These are phyloP conservation scores for Melikaiella ostensackeni DNA, from an alignment of 2,888 invertebrate genomes.

Conservation along the genomic window DNA sequence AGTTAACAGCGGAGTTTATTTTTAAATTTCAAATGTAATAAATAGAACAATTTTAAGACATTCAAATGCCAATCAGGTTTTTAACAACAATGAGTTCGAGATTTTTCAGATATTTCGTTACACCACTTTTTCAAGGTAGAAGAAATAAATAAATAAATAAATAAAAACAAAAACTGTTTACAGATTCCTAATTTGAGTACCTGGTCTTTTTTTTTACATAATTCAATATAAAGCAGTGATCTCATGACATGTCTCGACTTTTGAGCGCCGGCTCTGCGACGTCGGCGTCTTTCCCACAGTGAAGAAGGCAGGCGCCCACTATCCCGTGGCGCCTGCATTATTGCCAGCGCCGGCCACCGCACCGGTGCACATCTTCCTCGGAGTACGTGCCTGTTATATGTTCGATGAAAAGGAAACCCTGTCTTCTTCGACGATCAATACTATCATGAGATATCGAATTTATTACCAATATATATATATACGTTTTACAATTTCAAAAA, in stretches of 20 bases:
- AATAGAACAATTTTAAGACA: too few species aligned
- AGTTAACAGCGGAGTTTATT: too few species aligned
- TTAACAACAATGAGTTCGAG: too few species aligned
- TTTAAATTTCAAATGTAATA: too few species aligned
- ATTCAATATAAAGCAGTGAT: constrained; percentile 34
- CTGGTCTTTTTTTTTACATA: constrained; percentile 24
- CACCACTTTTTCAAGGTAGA: too few species aligned
- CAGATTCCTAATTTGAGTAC: background rate
- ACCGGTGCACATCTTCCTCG: constrained; percentile 20
- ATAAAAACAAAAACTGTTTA: background rate
- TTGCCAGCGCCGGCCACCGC: constrained; percentile 39
- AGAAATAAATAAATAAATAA: too few species aligned
- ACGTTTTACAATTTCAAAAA: background rate
- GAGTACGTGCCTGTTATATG: constrained; percentile 16
- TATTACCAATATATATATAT: constrained; percentile 4
- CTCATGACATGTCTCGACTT: constrained; percentile 39
- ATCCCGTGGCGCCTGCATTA: constrained; percentile 57
- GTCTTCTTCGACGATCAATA: constrained; percentile 4
- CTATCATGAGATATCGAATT: constrained; percentile 3
- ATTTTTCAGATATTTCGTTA: too few species aligned
- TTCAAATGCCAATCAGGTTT: too few species aligned
- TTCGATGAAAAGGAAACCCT: constrained; percentile 30
- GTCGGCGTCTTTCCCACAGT: constrained; percentile 54
- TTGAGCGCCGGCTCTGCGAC: constrained; percentile 25
- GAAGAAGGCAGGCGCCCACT: constrained; percentile 57